Evolutionary conservation across 2,797 vertebrate species (phyloP).

Genomic region (Poecilia gillii): DNA sequence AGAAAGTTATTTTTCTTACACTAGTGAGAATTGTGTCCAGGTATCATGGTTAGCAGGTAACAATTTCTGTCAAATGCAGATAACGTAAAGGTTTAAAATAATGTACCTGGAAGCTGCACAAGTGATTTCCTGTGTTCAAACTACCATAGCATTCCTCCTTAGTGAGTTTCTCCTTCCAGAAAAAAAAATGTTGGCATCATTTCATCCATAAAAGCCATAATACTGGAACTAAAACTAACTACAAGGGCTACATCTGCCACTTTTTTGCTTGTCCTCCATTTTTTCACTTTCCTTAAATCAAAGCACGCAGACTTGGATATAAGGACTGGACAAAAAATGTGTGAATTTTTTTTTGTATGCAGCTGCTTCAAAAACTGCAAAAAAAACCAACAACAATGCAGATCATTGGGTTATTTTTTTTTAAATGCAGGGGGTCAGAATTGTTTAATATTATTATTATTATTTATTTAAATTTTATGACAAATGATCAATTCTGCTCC

Average conservation of each 20-base stretch:
- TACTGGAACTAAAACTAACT: not conserved
- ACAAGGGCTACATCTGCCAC: not conserved
- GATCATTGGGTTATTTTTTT: no score
- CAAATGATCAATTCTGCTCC: not conserved
- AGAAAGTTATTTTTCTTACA: not conserved
- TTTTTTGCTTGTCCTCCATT: not conserved
- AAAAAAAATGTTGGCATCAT: not conserved
- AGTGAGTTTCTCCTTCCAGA: not conserved
- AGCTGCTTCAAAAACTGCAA: no score
- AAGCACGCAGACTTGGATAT: not conserved
- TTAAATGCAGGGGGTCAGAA: no score
- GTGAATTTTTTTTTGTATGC: no score
- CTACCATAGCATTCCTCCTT: not conserved
- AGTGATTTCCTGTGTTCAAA: not conserved
- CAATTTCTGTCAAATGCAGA: not conserved
- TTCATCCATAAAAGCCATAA: no score
- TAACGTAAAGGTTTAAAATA: not conserved
- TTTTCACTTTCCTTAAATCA: no score
- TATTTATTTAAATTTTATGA: not conserved
- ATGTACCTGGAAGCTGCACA: not conserved
- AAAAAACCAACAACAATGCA: no score
- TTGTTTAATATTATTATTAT: no score
- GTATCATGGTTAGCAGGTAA: not conserved
- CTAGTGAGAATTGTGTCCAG: not conserved
- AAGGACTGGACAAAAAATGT: not conserved